Evolutionary conservation across 2,888 invertebrate species (phyloP).

Genomic region (Meandrusa payeni): DNA sequence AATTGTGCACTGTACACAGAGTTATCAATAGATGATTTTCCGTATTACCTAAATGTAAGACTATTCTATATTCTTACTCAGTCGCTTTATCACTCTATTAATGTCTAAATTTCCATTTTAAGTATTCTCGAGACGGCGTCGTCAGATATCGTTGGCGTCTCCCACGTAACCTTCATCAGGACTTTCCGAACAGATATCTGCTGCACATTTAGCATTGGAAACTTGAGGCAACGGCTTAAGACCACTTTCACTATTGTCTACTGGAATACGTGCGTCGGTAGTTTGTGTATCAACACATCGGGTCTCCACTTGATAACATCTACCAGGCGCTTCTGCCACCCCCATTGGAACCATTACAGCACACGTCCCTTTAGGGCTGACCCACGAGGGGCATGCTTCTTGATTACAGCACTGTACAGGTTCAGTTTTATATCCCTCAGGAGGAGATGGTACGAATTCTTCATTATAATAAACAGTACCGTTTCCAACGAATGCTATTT

Average conservation of each 20-base stretch:
- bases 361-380: conserved; percentile 75
- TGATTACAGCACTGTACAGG: conserved; percentile 71
- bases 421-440: conserved; percentile 85
- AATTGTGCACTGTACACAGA: conserved; percentile 34
- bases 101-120: conserved; percentile 69
- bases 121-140: conserved; percentile 70
- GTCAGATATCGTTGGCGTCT: conserved; percentile 88
- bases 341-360: conserved; percentile 75
- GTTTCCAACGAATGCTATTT: conserved; percentile 72
- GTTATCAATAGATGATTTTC: conserved; percentile 24
- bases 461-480: conserved; percentile 75
- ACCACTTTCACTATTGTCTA: conserved; percentile 61
- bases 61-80: conserved; percentile 68
- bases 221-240: conserved; percentile 69
- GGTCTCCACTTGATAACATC: conserved; percentile 78
- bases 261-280: conserved; percentile 67
- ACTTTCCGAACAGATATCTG: conserved; percentile 85
- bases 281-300: conserved; percentile 84
- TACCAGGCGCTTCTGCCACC: conserved; percentile 64
- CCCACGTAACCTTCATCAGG: conserved; percentile 94
- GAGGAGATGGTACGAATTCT: conserved; percentile 84
- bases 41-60: conserved; percentile 30
- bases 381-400: conserved; percentile 69
- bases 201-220: conserved; percentile 71
- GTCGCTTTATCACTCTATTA: conserved; percentile 77